These are phyloP conservation scores for Brachionus rubens DNA, from an alignment of 1,140 invertebrate genomes.

Conservation along the genomic window DNA sequence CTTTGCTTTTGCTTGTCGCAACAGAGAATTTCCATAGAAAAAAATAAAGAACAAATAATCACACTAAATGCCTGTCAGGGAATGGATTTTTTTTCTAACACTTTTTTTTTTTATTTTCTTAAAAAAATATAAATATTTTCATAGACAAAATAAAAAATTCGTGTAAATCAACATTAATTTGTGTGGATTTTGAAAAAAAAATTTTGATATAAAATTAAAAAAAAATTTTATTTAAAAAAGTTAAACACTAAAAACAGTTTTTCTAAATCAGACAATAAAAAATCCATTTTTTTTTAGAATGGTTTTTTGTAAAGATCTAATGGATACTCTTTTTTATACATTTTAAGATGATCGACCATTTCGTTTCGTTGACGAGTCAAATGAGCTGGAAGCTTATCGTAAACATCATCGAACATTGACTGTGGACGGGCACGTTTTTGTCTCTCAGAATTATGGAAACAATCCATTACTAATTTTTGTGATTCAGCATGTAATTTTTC, in stretches of 20 bases:
- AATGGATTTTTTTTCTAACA: no score
- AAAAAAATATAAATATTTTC: no score
- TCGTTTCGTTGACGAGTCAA: constrained; percentile 12
- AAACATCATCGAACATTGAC: constrained; percentile 14
- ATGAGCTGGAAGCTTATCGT: constrained; percentile 23
- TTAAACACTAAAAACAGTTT: not conserved
- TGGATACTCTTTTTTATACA: constrained; percentile 42
- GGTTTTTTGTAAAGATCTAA: constrained; percentile 21
- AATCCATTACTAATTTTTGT: constrained; percentile 13
- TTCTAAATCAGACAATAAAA: no score
- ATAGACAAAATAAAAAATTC: no score
- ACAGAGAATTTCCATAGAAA: no score
- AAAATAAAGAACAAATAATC: no score
- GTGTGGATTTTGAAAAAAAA: not conserved
- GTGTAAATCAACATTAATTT: no score
- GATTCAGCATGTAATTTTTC: not conserved
- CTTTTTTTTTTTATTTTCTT: no score
- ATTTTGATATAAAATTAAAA: constrained; percentile 5
- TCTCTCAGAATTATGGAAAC: constrained; percentile 24
- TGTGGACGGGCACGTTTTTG: constrained; percentile 11
- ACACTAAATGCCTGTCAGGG: no score
- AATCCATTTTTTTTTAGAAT: not conserved
- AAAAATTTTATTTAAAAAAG: not conserved
- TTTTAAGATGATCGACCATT: constrained; percentile 39
- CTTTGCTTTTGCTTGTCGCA: no score